These are phyloP conservation scores for Hypomecis atomaria DNA, from an alignment of 2,888 invertebrate species.

Conservation along the genomic window DNA sequence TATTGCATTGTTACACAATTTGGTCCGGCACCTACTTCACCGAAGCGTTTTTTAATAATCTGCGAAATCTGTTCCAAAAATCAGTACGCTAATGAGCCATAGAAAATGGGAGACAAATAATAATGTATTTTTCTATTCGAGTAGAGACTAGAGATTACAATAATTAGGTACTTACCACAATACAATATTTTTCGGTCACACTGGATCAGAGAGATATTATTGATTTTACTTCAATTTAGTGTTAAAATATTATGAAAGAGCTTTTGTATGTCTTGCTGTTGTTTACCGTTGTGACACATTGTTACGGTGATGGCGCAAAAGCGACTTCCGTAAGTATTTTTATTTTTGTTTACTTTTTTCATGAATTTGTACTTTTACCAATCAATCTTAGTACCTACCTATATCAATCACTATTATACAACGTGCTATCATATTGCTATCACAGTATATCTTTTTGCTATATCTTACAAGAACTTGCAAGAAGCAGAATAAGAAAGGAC, in stretches of 20 bases:
- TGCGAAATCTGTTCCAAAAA: background rate
- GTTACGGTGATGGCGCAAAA: background rate
- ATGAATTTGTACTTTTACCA: background rate
- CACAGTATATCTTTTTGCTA: too few species aligned
- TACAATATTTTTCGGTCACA: background rate
- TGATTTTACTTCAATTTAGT: background rate
- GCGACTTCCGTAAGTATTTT: constrained; percentile 23
- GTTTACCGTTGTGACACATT: background rate
- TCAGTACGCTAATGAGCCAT: constrained; percentile 1
- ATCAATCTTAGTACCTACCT: too few species aligned
- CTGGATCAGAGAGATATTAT: background rate
- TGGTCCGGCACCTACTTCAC: too few species aligned
- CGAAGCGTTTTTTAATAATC: background rate
- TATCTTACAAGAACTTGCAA: too few species aligned
- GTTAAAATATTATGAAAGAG: background rate
- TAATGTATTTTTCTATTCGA: too few species aligned
- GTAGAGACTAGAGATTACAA: too few species aligned
- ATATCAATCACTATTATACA: too few species aligned
- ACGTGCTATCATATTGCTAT: too few species aligned
- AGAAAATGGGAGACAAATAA: background rate
- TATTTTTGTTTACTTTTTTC: background rate
- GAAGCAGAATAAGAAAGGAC: too few species aligned
- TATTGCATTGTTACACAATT: too few species aligned
- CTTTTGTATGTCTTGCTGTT: background rate
- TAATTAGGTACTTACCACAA: too few species aligned